Evolutionary conservation across 2,797 vertebrate species (phyloP), one percentile per base, ranked within the genome.

Genomic region (Oreochromis grahami): DNA sequence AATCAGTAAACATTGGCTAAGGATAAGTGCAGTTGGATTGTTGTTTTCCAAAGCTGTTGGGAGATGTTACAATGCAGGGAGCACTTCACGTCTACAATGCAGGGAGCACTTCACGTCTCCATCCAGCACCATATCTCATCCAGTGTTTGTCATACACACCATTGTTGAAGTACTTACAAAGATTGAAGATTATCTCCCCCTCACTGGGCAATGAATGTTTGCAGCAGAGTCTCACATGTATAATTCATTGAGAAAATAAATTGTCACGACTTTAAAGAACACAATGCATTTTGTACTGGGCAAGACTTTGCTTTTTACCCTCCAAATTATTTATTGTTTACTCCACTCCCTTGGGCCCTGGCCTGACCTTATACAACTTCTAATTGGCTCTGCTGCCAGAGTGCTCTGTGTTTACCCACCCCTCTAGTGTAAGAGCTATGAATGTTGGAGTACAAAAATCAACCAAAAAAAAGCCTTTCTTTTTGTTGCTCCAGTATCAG

Each of bases 201-300:
- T 96, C 95, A 93, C 91, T 95, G 94, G 94, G 93, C 90, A 94
- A 88, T 91, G 86, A 90, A 92, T 97, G 94, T 97, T 97, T 94
- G 95, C 95, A 92, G 93, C 89, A 82, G 56, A 92, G 89, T 86
- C 87, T 91, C 93, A 92, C 90, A 95, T 97, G 95, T 96, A 97
- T 97, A 97, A 97, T 97, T 98, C 95, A 97, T 95, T 86, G 91
- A 91, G 85, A 97, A 97, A 97, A 97, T 96, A 97, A 97, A 97
- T 96, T 94, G 96, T 97, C 94, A 85, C 89, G 96, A 94, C 96
- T 95, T 95, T 93, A 96, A 96, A 96, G 94, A 96, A 95, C 94
- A 96, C 92, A 93, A 92, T 95, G 93, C 96, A 97, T 97, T 97
- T 97, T 97, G 96, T 97, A 96, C 96, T 87, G 94, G 94, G 94